Evolutionary conservation across 2,797 vertebrate species (phyloP), one percentile per base, ranked within the genome.

Genomic region (Rhinoraja longicauda): DNA sequence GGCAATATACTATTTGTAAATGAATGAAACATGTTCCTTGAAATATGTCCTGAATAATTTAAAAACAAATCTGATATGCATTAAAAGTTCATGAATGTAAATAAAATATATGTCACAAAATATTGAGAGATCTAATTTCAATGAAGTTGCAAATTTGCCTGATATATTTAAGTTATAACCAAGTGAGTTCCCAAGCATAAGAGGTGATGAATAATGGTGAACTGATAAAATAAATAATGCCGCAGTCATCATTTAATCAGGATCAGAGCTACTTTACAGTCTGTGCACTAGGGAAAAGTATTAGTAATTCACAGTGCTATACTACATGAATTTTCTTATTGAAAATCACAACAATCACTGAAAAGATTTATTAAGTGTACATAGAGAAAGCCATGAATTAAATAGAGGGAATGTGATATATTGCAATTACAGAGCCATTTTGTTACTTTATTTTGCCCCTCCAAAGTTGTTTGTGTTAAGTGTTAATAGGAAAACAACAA

Each of bases 101-200:
- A 77, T 86, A 86, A 84, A 84, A 84, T 53, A 53, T 53, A 26
- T 84, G 53, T 29, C 81, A 84, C 26, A 9, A 57, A 29, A 84
- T 57, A 84, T 59, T 59, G 81, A 84, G 57, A 10, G 9, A 53
- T 84, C 81, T 84, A 84, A 84, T 84, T 84, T 67, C 84, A 67
- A 67, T 67, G 62, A 21, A 17, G 15, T 88, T 67, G 59, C 15
- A 64, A 5, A 88, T 88, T 64, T 88, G 15, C 84, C 62, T 64
- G 84, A 64, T 88, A 67, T 67, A 88, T 32, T 88, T 88, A 64
- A 32, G n/a, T 64, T 88, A 64, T 88, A 88, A 88, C n/a, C 17
- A 32, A 26, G 5, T 4, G 29, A 59, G 29, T 88, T 88, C 84
- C 76, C 59, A 88, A 88, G 6, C 29, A 59, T 32, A 86, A 13